These are phyloP conservation scores for Clarias laeviceps DNA, from an alignment of 2,797 vertebrate species.

Conservation along the genomic window DNA sequence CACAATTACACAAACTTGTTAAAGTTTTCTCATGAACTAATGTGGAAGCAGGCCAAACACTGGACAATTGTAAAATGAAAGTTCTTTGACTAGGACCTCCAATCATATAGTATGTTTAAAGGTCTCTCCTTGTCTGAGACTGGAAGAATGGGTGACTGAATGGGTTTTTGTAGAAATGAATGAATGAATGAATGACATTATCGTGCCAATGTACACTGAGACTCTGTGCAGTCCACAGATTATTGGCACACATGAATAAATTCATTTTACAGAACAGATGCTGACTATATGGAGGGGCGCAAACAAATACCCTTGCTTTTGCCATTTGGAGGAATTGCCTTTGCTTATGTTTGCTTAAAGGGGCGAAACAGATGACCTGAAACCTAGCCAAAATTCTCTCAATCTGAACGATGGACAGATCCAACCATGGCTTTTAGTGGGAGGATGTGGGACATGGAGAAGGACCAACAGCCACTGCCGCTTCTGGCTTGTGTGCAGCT, in stretches of 20 bases:
- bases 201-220: neutral
- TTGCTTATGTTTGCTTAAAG: constrained; percentile 36
- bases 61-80: neutral
- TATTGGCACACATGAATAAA: neutral
- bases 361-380: constrained; percentile 45
- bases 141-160: neutral
- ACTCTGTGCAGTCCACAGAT: constrained; percentile 1
- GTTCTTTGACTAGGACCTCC: neutral
- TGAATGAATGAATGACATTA: constrained; percentile 3
- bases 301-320: constrained; percentile 24
- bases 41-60: neutral
- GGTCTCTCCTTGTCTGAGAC: neutral
- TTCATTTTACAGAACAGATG: constrained; percentile 44
- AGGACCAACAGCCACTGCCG: constrained; percentile 15
- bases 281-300: constrained; percentile 14
- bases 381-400: constrained; percentile 44
- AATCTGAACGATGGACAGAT: constrained; percentile 12
- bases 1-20: neutral
- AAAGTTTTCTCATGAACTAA: neutral
- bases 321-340: neutral
- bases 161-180: neutral
- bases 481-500: constrained; percentile 71
- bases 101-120: neutral
- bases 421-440: constrained; percentile 1
- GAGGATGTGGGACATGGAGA: constrained; percentile 12